Conservation (phyloP, 2,797 vertebrate genomes). For the Neosilurus hyrtlii region DNA sequence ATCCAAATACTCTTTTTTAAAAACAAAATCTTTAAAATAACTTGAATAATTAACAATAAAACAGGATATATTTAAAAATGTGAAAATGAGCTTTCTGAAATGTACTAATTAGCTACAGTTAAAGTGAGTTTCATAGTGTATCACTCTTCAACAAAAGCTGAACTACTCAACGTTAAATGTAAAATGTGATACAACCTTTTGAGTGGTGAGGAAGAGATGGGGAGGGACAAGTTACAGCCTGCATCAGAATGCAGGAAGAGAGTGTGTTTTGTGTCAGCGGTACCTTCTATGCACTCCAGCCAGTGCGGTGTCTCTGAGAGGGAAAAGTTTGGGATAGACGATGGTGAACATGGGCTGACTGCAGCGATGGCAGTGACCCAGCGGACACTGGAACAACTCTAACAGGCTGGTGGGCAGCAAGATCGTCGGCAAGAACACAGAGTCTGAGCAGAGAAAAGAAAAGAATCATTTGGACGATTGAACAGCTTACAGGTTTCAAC, state of each 20-base stretch:
- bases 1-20: background rate
- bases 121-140: background rate
- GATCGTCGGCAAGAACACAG: conserved; percentile 78
- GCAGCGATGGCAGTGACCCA: conserved; percentile 96
- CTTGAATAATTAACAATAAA: background rate
- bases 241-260: background rate
- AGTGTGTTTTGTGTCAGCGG: background rate
- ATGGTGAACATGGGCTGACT: conserved; percentile 97
- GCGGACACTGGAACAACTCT: conserved; percentile 86
- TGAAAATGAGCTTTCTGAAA: background rate
- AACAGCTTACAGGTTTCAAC: background rate
- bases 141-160: background rate
- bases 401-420: conserved; percentile 86
- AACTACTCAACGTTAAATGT: background rate
- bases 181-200: background rate
- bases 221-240: background rate
- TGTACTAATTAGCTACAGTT: background rate
- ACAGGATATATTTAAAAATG: background rate
- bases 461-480: background rate
- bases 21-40: background rate
- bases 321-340: conserved; percentile 94
- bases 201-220: background rate
- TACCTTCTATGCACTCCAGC: conserved; percentile 94
- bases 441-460: conserved; percentile 65
- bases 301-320: conserved; percentile 89